Percentiles rank a stretch among this genome's conserved stretches.
Conservation (phyloP, 2,797 vertebrate species). For the Xenops minutus region DNA sequence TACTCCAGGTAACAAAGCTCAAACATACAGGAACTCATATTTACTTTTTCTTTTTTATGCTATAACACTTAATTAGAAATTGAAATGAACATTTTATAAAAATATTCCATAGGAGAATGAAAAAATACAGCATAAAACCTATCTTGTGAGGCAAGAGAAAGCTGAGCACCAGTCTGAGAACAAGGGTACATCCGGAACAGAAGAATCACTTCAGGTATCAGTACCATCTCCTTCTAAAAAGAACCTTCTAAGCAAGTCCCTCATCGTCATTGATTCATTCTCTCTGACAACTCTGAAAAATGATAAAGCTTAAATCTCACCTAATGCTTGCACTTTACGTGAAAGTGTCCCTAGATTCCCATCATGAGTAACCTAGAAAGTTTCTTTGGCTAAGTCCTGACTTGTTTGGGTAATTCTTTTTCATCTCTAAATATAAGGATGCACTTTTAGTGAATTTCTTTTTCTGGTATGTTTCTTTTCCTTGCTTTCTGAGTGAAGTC, state of each 20-base stretch:
- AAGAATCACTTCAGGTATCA: conserved; percentile 49
- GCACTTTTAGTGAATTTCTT: background rate
- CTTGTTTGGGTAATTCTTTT: background rate
- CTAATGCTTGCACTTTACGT: background rate
- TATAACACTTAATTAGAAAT: background rate
- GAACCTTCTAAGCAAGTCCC: background rate
- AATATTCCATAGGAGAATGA: conserved; percentile 51
- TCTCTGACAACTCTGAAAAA: background rate
- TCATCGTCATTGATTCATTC: background rate
- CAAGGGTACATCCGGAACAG: background rate
- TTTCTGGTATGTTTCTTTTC: background rate
- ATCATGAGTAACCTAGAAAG: background rate
- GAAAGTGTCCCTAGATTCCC: background rate
- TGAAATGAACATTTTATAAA: background rate
- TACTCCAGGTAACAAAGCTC: conserved; percentile 63
- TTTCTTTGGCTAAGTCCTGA: background rate
- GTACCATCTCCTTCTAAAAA: background rate
- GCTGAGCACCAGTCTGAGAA: background rate
- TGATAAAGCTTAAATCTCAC: background rate
- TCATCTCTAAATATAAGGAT: background rate
- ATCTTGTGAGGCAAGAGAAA: conserved; percentile 73
- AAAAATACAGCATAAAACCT: conserved; percentile 70
- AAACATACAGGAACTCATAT: background rate
- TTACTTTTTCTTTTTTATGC: background rate
- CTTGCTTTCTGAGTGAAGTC: background rate